Base-by-base conservation (phyloP, 37 sponge, comb jelly and placozoan genomes). In the Aphrocallistes beatrix region DNA sequence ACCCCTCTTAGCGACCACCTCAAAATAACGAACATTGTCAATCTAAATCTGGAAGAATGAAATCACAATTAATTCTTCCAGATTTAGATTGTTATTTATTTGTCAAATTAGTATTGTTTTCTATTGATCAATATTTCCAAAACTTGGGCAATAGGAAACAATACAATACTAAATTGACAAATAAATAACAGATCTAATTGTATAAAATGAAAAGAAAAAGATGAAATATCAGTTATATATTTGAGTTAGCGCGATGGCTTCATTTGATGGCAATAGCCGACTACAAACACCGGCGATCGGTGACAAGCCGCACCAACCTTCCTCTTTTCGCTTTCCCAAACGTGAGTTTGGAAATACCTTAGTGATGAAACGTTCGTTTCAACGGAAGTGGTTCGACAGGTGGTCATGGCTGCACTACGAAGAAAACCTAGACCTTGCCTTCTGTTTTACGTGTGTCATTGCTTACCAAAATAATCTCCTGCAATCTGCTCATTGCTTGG, bases 401-500 rank as follows among this genome's bases (percentile, higher is more conserved):
- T 83, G 38, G 83, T 28, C 81, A 6, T 87, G 88, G 88, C 88
- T 87, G 0, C 88, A 87, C 81, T 87, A 87, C 51, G 42, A 51
- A 36, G 83, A 84, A 51, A 37, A 45, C 9, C 45, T 16, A 38
- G 81, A 51, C 38, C 48, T 69, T 3, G 39, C 81, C 17, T 88
- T 88, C 81, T 85, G 86, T 81, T 85, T 82, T 49, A 38, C 38
- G 28, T 88, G 89, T 39, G 34, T 81, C 19, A 32, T n/a, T 42
- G 89, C 86, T 37, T 39, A 28, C 85, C 38, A 83, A 38, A 34
- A 84, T 38, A 38, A 9, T 32, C 37, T 38, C 37, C 84, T 82
- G 34, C 37, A 38, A 0, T 30, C 30, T 32, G 39, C 38, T 37
- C 25, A 28, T 38, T 17, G 25, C 13, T 37, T 81, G 86, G 86